Base-by-base conservation (phyloP, 2,113 vertebrate genomes). In the Carollia perspicillata region DNA sequence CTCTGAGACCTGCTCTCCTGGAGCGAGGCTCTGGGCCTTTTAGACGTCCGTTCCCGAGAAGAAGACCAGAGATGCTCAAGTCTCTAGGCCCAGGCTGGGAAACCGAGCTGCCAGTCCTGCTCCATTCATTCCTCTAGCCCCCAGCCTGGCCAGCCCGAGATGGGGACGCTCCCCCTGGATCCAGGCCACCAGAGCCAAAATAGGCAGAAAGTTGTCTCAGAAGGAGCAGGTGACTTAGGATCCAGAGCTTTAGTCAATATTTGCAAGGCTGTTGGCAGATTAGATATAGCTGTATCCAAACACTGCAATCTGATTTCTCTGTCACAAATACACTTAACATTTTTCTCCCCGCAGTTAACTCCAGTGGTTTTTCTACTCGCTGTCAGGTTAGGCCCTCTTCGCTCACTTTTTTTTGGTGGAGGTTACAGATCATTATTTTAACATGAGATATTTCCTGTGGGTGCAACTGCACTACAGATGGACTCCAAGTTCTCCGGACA, bases 261-360 rank as follows among this genome's bases (percentile, higher is more conserved):
- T 98, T 97, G 96, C 85, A 95, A 94, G 86, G 96, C 69, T 97
- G 85, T 94, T 94, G 89, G 90, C 93, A 96, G 96, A 97, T 98
- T 97, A 97, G 89, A 74, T 95, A 74, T 92, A 96, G 89, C 93
- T 96, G 51, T 96, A 78, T 66, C 94, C 97, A 97, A 98, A 98
- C 94, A 97, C 37, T 80, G 83, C 37, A 95, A 96, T 97, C 97
- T 97, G 89, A 96, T 93, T 97, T 97, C 44, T 89, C 93, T 55
- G 87, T 97, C 94, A 96, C 91, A 98, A 97, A 94, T 84, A 86
- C 74, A 97, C 95, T 97, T 90, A 96, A 90, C 58, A 83, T 95
- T 95, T 96, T 95, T 68, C 40, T 88, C 55, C 63, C 47, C 77
- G 71, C 65, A 49, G 68, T 92, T 88, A 90, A 60, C 35, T 78